Evolutionary conservation across 2,888 invertebrate genomes (phyloP).

Genomic region (Aplocera efformata): DNA sequence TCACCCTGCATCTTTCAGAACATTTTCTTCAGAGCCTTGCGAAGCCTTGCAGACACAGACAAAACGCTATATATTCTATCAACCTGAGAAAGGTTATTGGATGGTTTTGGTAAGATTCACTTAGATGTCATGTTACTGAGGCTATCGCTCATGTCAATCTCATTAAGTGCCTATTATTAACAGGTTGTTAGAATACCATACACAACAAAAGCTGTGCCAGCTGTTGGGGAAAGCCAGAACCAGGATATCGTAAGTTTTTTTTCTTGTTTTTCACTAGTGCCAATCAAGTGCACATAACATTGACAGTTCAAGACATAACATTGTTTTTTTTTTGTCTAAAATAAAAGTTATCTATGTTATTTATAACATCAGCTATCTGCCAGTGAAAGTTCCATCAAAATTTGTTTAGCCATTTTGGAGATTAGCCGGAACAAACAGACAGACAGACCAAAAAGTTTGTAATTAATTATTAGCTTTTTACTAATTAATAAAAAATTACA

Average conservation of each 20-base stretch:
- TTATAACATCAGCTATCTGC: too few species aligned
- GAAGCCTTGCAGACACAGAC: slow-evolving; percentile 94
- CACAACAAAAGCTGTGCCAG: slow-evolving; percentile 84
- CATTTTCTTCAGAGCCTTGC: slow-evolving; percentile 90
- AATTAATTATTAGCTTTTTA: too few species aligned
- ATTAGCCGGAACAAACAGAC: too few species aligned
- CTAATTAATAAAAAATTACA: too few species aligned
- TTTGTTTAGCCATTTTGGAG: too few species aligned
- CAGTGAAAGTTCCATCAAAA: too few species aligned
- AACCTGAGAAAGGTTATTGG: slow-evolving; percentile 94
- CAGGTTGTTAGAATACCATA: slow-evolving; percentile 89
- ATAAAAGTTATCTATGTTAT: too few species aligned
- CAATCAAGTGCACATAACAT: too few species aligned
- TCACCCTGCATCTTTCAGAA: slow-evolving; percentile 76
- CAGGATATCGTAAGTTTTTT: slow-evolving; percentile 83
- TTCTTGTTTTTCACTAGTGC: neutral
- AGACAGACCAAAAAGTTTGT: too few species aligned
- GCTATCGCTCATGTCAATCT: too few species aligned
- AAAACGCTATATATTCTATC: slow-evolving; percentile 91
- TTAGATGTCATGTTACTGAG: neutral
- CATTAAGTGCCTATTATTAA: slow-evolving; percentile 26
- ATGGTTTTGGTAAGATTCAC: slow-evolving; percentile 88
- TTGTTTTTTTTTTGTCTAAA: too few species aligned
- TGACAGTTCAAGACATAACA: too few species aligned
- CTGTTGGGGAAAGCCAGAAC: slow-evolving; percentile 88